A percentile compares a stretch with the other conserved stretches of the same genome.
These are phyloP conservation scores for Eueides isabella DNA, from an alignment of 1,140 invertebrate genomes.

Conservation along the genomic window DNA sequence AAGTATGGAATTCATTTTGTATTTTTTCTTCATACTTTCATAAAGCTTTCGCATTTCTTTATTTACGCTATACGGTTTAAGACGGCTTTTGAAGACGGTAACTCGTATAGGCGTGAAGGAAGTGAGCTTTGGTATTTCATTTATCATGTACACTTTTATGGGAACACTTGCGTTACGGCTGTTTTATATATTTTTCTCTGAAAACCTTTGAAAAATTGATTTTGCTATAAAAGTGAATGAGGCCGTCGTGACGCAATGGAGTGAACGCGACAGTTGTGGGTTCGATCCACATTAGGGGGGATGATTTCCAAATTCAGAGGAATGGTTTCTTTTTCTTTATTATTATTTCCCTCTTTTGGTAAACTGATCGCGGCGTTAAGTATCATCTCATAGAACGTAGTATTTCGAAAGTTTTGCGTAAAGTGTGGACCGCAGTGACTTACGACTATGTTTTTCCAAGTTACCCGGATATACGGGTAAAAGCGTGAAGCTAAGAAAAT, in stretches of 20 bases:
- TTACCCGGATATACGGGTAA: too few relatives aligned
- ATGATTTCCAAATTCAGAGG: too few relatives aligned
- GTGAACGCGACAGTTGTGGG: neutral
- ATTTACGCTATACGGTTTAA: conserved; percentile 23
- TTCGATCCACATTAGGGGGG: neutral
- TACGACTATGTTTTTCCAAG: too few relatives aligned
- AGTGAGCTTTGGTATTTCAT: conserved; percentile 10
- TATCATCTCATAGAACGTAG: fast-evolving
- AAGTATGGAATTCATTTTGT: conserved; percentile 26
- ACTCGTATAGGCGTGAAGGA: conserved; percentile 11
- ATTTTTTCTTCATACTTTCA: neutral
- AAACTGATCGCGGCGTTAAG: neutral
- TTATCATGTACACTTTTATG: conserved; percentile 19
- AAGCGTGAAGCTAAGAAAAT: too few relatives aligned
- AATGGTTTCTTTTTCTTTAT: neutral
- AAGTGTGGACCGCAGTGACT: too few relatives aligned
- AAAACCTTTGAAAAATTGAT: neutral
- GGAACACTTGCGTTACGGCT: neutral
- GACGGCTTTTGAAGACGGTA: conserved; percentile 27
- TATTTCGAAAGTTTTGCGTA: neutral
- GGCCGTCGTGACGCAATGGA: neutral
- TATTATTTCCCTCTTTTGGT: too few relatives aligned
- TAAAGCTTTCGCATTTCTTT: conserved; percentile 20
- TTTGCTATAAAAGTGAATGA: neutral
- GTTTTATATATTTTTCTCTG: neutral